These are phyloP conservation scores for Dexiosoma caninum DNA, from an alignment of 2,888 invertebrate species.

Conservation along the genomic window DNA sequence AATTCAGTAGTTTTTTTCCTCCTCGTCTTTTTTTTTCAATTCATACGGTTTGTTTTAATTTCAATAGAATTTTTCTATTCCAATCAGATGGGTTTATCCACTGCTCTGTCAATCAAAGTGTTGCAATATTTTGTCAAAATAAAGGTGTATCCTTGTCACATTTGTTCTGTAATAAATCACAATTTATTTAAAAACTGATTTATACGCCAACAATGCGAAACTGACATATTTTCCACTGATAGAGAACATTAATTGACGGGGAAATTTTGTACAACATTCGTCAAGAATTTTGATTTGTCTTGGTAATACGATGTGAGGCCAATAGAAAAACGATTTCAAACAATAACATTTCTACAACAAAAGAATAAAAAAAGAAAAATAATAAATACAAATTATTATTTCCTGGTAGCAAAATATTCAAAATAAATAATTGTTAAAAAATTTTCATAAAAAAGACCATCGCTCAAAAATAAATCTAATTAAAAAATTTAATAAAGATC, in stretches of 20 bases:
- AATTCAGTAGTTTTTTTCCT: neutral
- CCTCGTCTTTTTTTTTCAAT: neutral
- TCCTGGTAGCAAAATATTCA: no score
- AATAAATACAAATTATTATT: no score
- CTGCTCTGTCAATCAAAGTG: slow-evolving; percentile 54
- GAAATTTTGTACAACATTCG: slow-evolving; percentile 33
- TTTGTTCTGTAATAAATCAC: slow-evolving; percentile 57
- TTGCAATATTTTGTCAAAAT: slow-evolving; percentile 58
- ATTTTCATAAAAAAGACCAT: no score
- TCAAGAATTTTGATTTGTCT: neutral
- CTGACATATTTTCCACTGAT: slow-evolving; percentile 9
- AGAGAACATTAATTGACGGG: slow-evolving; percentile 42
- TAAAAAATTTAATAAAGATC: no score
- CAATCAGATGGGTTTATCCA: slow-evolving; percentile 58
- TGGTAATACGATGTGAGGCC: neutral
- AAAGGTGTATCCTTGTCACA: slow-evolving; percentile 63
- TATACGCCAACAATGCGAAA: slow-evolving; percentile 29
- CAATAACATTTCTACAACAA: neutral
- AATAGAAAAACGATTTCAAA: no score
- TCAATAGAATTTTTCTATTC: slow-evolving; percentile 26
- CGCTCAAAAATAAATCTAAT: no score
- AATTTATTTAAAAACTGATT: slow-evolving; percentile 41
- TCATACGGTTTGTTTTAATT: slow-evolving; percentile 7
- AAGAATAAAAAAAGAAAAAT: neutral
- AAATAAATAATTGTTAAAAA: no score